Conservation (phyloP, 2,888 invertebrate genomes). For the Tenodera sinensis region DNA sequence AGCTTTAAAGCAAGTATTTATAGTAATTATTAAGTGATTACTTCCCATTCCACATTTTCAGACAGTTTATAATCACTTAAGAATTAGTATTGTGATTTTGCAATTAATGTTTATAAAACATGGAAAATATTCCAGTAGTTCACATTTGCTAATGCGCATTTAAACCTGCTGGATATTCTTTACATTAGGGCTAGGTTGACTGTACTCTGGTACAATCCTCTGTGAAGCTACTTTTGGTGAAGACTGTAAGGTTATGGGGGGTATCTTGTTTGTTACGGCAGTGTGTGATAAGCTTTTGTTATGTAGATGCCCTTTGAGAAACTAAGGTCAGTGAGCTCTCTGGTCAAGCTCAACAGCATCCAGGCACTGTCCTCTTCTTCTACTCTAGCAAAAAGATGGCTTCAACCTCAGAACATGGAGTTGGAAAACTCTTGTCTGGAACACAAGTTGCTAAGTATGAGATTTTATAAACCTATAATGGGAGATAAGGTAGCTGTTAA, state of each 20-base stretch:
- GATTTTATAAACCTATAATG: background rate
- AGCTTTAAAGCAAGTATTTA: too few species aligned
- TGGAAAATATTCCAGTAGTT: too few species aligned
- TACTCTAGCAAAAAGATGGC: background rate
- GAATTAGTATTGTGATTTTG: too few species aligned
- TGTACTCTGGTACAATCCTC: too few species aligned
- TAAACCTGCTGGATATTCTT: too few species aligned
- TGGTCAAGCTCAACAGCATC: background rate
- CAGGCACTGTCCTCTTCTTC: background rate
- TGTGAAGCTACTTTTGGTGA: background rate
- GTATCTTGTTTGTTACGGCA: background rate
- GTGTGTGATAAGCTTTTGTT: background rate
- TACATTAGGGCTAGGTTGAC: too few species aligned
- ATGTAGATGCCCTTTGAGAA: background rate
- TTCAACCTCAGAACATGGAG: background rate
- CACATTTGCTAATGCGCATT: too few species aligned
- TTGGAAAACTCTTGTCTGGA: background rate
- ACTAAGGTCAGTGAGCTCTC: background rate
- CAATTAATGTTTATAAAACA: too few species aligned
- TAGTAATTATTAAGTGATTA: too few species aligned
- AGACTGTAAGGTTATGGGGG: background rate
- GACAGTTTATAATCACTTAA: too few species aligned
- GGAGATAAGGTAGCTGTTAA: background rate
- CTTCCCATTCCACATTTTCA: too few species aligned
- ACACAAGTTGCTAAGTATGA: conserved; percentile 4